Conservation (phyloP, 1,140 invertebrate genomes). For the Helicoverpa zea region DNA sequence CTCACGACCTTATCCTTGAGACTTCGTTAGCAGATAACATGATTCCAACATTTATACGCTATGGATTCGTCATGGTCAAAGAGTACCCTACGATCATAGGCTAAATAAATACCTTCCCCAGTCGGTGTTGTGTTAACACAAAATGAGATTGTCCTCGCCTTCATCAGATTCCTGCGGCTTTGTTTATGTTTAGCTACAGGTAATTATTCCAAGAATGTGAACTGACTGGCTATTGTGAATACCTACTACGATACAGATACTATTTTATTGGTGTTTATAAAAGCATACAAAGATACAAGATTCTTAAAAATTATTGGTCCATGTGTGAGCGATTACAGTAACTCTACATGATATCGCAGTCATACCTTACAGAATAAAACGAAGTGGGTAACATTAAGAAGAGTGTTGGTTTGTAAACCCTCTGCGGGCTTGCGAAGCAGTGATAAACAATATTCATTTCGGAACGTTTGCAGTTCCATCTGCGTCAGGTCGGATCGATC, state of each 20-base stretch:
- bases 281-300: background rate
- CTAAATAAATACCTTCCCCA: no score
- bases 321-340: background rate
- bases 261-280: background rate
- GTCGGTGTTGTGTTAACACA: no score
- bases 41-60: background rate
- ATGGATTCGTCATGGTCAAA: background rate
- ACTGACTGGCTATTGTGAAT: no score
- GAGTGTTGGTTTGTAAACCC: background rate
- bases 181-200: no score
- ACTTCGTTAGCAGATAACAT: background rate
- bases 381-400: background rate
- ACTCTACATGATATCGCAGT: background rate
- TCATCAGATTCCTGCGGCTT: no score
- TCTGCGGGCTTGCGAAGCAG: background rate
- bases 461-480: background rate
- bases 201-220: no score
- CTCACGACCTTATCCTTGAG: background rate
- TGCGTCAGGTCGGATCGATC: background rate
- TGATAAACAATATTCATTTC: background rate
- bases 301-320: background rate
- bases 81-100: background rate
- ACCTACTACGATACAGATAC: no score
- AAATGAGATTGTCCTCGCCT: no score
- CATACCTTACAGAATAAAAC: background rate